phyloP scores from a whole-genome alignment of 2,797 vertebrate species.

The Myotis pilosus region DNA sequence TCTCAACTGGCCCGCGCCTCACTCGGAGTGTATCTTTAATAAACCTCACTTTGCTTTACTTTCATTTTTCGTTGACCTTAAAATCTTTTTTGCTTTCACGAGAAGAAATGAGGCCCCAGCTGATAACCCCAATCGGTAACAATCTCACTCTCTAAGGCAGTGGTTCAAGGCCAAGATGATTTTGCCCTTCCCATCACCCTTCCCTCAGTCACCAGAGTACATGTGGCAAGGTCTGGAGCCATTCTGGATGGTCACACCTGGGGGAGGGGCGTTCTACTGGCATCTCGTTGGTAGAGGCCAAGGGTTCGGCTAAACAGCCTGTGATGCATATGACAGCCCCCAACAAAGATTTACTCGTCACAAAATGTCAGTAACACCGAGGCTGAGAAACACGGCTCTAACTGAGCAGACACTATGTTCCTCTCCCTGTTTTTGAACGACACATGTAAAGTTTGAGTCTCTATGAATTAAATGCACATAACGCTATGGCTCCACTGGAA shows the following conservation, averaged over 20 bases:
- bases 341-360: not conserved
- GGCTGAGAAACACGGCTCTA: not conserved
- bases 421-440: not conserved
- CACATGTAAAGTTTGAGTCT: fast-evolving
- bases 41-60: too few species aligned
- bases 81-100: too few species aligned
- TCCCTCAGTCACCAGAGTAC: fast-evolving
- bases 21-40: too few species aligned
- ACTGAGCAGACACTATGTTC: not conserved
- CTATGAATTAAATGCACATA: not conserved
- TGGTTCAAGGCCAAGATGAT: not conserved
- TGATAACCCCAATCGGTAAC: too few species aligned
- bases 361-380: not conserved
- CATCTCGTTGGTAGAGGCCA: not conserved
- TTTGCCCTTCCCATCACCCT: not conserved
- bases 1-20: too few species aligned
- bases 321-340: not conserved
- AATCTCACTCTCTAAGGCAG: not conserved
- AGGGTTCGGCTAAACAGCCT: not conserved
- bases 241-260: too few species aligned
- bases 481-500: not conserved
- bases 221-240: not conserved
- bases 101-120: too few species aligned
- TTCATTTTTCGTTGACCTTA: too few species aligned
- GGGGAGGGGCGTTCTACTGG: not conserved